Percentiles rank a stretch among this genome's conserved stretches.
phyloP scores from a whole-genome alignment of 1,140 invertebrate species.

The Triops cancriformis region DNA sequence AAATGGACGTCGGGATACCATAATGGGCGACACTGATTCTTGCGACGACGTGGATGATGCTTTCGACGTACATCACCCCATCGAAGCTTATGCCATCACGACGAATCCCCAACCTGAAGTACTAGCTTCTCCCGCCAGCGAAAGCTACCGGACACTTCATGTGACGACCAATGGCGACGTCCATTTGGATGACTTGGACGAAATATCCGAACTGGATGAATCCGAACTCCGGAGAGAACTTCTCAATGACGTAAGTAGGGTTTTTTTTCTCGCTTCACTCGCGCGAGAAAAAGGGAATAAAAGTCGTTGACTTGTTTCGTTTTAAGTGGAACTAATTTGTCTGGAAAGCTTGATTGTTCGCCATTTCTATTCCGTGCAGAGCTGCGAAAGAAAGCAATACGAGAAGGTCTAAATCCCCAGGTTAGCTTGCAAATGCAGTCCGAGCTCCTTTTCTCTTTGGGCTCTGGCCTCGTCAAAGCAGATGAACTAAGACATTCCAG shows the following conservation, averaged over 20 bases:
- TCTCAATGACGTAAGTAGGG: conserved; percentile 60
- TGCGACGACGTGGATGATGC: background rate
- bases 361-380: no score
- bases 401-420: no score
- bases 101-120: background rate
- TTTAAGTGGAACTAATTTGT: no score
- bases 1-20: background rate
- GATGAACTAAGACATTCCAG: no score
- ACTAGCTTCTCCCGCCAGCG: background rate
- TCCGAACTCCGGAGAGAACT: conserved; percentile 61
- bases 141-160: background rate
- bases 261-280: background rate
- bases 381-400: no score
- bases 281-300: background rate
- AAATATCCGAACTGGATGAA: conserved; percentile 57
- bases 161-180: background rate
- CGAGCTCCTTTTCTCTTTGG: no score
- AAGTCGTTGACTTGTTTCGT: no score
- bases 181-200: background rate
- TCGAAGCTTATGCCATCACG: background rate
- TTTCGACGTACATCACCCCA: background rate
- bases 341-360: no score
- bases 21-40: background rate
- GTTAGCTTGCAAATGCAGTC: no score
- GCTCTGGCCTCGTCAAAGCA: no score